Percentiles rank a stretch among this genome's conserved stretches.
Conservation (phyloP, 2,888 invertebrate genomes). For the Malacosoma neustria region DNA sequence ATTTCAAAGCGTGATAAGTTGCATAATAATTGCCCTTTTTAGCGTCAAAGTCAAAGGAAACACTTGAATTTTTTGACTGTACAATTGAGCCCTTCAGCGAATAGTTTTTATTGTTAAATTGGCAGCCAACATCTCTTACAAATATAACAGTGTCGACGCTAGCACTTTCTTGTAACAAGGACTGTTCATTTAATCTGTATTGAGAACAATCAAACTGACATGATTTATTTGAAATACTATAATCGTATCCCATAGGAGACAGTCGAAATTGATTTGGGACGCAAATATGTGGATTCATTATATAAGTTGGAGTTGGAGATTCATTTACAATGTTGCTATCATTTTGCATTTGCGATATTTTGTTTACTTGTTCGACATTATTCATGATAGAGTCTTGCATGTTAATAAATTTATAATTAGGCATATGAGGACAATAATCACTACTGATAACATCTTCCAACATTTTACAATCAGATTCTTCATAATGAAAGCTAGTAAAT, state of each 20-base stretch:
- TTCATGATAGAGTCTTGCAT: constrained; percentile 26
- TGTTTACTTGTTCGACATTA: constrained; percentile 25
- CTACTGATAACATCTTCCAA: constrained; percentile 21
- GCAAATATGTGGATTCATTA: constrained; percentile 26
- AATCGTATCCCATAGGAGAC: constrained; percentile 16
- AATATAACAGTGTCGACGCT: constrained; percentile 42
- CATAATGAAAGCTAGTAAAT: constrained; percentile 34
- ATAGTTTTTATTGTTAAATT: constrained; percentile 37
- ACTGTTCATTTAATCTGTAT: constrained; percentile 15
- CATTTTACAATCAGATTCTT: constrained; percentile 27
- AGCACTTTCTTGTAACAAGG: constrained; percentile 12
- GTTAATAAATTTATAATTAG: constrained; percentile 31
- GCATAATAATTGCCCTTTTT: constrained; percentile 31
- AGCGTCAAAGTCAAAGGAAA: constrained; percentile 30
- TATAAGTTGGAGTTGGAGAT: constrained; percentile 20
- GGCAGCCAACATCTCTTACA: constrained; percentile 62
- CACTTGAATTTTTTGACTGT: constrained; percentile 34
- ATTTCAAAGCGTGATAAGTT: constrained; percentile 37
- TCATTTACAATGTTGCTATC: constrained; percentile 27
- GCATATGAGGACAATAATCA: constrained; percentile 23
- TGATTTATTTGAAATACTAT: constrained; percentile 41
- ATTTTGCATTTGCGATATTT: constrained; percentile 27
- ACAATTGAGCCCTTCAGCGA: constrained; percentile 25
- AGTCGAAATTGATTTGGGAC: constrained; percentile 17
- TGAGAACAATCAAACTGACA: constrained; percentile 41